A percentile compares a stretch with the other conserved stretches of the same genome.
phyloP scores from a whole-genome alignment of 2,113 vertebrate species.

The Azemiops feae region DNA sequence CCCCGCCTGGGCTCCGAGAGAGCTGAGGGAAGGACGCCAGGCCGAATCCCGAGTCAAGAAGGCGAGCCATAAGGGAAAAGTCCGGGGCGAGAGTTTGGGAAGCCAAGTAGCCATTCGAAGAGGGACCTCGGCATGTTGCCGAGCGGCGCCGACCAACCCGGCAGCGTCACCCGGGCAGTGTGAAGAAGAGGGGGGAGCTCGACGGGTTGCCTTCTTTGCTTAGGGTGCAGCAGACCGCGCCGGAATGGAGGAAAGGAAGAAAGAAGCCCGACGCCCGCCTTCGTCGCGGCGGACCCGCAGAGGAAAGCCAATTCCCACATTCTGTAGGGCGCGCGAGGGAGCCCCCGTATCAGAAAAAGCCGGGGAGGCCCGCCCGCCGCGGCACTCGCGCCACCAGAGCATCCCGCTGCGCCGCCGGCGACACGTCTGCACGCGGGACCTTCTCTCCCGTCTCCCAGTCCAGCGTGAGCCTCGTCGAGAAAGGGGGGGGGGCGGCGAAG shows the following conservation, averaged over 20 bases:
- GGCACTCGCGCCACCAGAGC: background rate
- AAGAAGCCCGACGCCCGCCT: background rate
- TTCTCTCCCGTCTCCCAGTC: background rate
- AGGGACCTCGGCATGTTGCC: background rate
- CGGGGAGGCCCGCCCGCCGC: background rate
- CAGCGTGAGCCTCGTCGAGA: background rate
- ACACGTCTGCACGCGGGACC: background rate
- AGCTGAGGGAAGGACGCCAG: background rate
- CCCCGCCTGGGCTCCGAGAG: background rate
- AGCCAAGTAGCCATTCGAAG: conserved; percentile 9
- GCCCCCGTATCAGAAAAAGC: background rate
- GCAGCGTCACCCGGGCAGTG: background rate
- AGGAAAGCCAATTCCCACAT: background rate
- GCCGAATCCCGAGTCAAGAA: background rate
- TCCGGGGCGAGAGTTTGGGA: conserved; percentile 3
- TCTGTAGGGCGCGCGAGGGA: background rate
- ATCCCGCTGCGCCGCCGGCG: background rate
- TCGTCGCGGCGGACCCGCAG: background rate
- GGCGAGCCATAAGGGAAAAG: background rate
- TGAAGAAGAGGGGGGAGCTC: background rate
- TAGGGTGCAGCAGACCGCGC: background rate
- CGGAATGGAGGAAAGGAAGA: background rate
- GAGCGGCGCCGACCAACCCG: background rate
- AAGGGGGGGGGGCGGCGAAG: no score
- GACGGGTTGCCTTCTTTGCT: background rate